A percentile compares a stretch with the other conserved stretches of the same genome.
Conservation (phyloP, 1,140 invertebrate species). For the Rhynchophorus ferrugineus region DNA sequence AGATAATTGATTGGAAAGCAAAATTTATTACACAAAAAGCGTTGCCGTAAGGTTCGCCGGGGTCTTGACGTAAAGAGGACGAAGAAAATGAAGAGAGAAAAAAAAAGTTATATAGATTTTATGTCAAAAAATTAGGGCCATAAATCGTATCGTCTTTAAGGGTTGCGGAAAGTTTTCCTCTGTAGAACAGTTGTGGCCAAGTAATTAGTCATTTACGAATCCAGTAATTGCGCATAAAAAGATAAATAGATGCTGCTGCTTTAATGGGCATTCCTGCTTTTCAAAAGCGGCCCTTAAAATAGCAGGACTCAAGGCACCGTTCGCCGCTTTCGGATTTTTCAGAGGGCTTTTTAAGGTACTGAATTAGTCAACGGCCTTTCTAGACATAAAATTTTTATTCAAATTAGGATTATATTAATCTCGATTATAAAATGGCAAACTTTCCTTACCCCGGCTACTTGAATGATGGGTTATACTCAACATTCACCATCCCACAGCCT, state of each 20-base stretch:
- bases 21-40: conserved; percentile 7
- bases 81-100: too few species aligned
- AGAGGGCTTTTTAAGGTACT: conserved; percentile 33
- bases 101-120: conserved; percentile 15
- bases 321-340: conserved; percentile 21
- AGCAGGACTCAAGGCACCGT: conserved; percentile 3
- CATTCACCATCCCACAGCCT: neutral
- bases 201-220: conserved; percentile 43
- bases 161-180: conserved; percentile 34
- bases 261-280: conserved; percentile 27
- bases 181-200: conserved; percentile 32
- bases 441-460: conserved; percentile 13
- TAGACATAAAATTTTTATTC: conserved; percentile 32
- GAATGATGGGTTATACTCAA: neutral
- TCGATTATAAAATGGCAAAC: conserved; percentile 32
- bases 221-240: conserved; percentile 42
- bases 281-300: conserved; percentile 25
- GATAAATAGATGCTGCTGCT: conserved; percentile 39
- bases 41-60: neutral
- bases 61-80: too few species aligned
- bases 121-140: conserved; percentile 13
- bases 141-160: conserved; percentile 31
- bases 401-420: conserved; percentile 36
- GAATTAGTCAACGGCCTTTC: conserved; percentile 35
- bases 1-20: neutral